Evolutionary conservation across 2,113 vertebrate genomes (phyloP), one percentile per base, ranked within the genome.

Genomic region (Manacus vitellinus): DNA sequence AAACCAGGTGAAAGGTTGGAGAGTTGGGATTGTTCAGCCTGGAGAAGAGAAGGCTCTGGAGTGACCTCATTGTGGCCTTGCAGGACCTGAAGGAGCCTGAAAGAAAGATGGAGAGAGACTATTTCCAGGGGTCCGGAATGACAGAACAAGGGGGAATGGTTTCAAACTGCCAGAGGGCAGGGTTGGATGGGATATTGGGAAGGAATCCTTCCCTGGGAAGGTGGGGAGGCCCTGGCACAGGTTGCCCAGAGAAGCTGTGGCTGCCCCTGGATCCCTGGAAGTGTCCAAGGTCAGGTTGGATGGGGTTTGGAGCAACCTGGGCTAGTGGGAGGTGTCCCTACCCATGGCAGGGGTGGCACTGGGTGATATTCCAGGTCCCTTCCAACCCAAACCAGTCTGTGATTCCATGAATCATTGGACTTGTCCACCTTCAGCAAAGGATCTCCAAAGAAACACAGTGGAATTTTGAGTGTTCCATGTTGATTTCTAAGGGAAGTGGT

Each of bases 321-420:
- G 25, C 0, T 0, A 2, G 20, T 55, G 30, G 30, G 0, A 63
- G 10, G 3, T 47, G 41, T 47, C 24, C n/a, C 20, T 71, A 39
- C 12, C 71, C 23, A 3, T 20, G 47, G 28, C 39, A 78, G 12
- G 12, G 52, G 1, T 30, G n/a, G 10, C 4, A 62, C 3, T 4
- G 10, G n/a, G 20, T 30, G 15, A 12, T 3, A 14, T 46, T 56
- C 8, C 20, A 71, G 28, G 19, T 1, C 16, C 24, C 8, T 79
- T 71, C n/a, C 41, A 41, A 31, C 16, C n/a, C 66, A 63, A 47
- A 55, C 20, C 10, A 14, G 2, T 41, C 31, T 18, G 10, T 20
- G 71, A 41, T 41, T 47, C 15, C 28, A 4, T n/a, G 23, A 71
- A 5, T n/a, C 41, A 6, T 30, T 16, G 25, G 24, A 7, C 37